A percentile compares a stretch with the other conserved stretches of the same genome.
Conservation (phyloP, 2,797 vertebrate species). For the Smutsia temminckii region DNA sequence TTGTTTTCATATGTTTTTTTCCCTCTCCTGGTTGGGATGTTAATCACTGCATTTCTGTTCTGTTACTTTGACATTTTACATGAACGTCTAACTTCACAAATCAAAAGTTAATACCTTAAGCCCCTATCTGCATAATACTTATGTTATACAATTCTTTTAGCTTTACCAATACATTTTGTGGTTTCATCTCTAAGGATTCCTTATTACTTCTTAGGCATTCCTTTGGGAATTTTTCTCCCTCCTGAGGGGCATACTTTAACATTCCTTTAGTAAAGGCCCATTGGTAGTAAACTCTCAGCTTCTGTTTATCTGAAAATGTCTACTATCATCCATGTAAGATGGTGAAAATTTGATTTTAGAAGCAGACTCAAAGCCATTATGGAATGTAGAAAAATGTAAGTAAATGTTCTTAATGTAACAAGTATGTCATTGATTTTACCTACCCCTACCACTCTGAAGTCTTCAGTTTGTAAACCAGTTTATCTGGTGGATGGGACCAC, state of each 20-base stretch:
- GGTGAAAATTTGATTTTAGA: neutral
- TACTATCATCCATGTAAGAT: neutral
- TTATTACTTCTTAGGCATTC: neutral
- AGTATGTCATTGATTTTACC: neutral
- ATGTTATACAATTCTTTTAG: neutral
- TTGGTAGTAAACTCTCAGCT: neutral
- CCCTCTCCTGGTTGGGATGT: neutral
- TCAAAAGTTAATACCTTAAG: constrained; percentile 5
- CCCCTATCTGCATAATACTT: neutral
- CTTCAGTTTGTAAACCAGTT: neutral
- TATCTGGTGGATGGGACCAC: neutral
- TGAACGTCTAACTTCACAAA: neutral
- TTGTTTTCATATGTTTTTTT: neutral
- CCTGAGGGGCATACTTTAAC: neutral
- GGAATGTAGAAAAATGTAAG: neutral
- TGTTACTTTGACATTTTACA: neutral
- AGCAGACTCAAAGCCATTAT: neutral
- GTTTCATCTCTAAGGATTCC: neutral
- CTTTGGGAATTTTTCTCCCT: neutral
- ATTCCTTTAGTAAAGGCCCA: neutral
- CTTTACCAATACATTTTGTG: neutral
- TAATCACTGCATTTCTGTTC: neutral
- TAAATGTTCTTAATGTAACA: neutral
- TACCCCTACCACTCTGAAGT: neutral
- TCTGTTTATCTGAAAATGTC: constrained; percentile 44